Evolutionary conservation across 1,140 invertebrate species (phyloP), one percentile per base, ranked within the genome.

Genomic region (Panulirus ornatus): DNA sequence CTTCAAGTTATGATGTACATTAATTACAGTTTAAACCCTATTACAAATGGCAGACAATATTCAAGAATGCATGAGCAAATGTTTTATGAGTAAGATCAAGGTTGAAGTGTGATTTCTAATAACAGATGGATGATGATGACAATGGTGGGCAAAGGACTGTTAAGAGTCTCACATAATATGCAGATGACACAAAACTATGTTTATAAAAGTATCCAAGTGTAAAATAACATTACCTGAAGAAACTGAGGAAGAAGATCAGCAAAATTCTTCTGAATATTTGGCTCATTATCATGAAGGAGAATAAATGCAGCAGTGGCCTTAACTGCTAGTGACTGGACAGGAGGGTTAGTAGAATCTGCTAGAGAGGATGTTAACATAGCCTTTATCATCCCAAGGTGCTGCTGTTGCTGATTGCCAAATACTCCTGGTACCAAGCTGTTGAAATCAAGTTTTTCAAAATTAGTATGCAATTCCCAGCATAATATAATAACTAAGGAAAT

Each of bases 331-430:
- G 95, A 95, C 84, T 91, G 91, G 8, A 92, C 84, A 19, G 91
- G 42, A 9, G 85, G 89, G 84, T 88, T 82, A 16, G 75, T 94
- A 27, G 95, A 94, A 88, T 97, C 96, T 91, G 96, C 95, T 54
- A 99, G 94, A 75, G 97, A 97, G 91, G 97, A 96, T 47, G 96
- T 95, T 83, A 99, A 94, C 98, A 99, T 99, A 94, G 98, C 96
- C 93, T 99, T 99, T 90, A 99, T 99, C 6, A 99, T 95, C 93
- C 98, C 96, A 47, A 99, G 94, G 94, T 99, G 98, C 93, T 97
- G 96, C 82, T 95, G 95, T 94, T 99, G 98, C 93, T 99, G 97
- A 93, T 98, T 98, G 38, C 98, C 99, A 96, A 99, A 99, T 44
- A 99, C 97, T 63, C 98, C 97, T 86, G 99, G 99, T 30, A 99